Conservation (phyloP, 1,140 invertebrate genomes). For the Venturia canescens region DNA sequence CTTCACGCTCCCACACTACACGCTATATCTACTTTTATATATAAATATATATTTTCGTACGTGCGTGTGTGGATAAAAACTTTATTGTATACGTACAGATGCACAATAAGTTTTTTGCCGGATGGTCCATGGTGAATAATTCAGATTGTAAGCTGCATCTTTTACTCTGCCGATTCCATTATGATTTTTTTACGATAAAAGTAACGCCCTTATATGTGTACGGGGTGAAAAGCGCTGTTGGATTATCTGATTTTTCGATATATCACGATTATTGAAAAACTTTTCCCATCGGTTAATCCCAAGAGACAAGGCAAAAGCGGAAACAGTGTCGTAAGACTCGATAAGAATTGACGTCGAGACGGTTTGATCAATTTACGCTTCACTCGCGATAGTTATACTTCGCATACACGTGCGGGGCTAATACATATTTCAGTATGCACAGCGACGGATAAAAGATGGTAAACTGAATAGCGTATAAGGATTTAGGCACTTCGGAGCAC, state of each 20-base stretch:
- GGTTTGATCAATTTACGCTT: background rate
- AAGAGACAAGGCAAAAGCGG: background rate
- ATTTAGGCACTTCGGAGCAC: constrained; percentile 11
- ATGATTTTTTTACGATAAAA: too few species aligned
- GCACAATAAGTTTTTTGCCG: too few species aligned
- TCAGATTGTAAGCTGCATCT: too few species aligned
- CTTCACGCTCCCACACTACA: constrained; percentile 25
- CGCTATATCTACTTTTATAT: background rate
- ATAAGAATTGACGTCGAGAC: background rate
- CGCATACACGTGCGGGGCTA: background rate
- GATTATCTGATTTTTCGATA: background rate
- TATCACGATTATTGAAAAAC: background rate
- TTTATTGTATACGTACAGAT: too few species aligned
- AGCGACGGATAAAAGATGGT: background rate
- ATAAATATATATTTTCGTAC: too few species aligned
- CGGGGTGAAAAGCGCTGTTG: background rate
- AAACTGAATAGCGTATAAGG: background rate
- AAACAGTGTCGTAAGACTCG: background rate
- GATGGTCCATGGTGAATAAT: too few species aligned
- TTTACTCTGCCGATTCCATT: too few species aligned
- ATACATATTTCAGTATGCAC: constrained; percentile 6
- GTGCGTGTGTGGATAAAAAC: too few species aligned
- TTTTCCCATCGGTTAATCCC: background rate
- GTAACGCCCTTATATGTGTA: background rate
- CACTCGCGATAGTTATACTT: background rate